These are phyloP conservation scores for Apus apus DNA, from an alignment of 2,113 vertebrate species.

Conservation along the genomic window DNA sequence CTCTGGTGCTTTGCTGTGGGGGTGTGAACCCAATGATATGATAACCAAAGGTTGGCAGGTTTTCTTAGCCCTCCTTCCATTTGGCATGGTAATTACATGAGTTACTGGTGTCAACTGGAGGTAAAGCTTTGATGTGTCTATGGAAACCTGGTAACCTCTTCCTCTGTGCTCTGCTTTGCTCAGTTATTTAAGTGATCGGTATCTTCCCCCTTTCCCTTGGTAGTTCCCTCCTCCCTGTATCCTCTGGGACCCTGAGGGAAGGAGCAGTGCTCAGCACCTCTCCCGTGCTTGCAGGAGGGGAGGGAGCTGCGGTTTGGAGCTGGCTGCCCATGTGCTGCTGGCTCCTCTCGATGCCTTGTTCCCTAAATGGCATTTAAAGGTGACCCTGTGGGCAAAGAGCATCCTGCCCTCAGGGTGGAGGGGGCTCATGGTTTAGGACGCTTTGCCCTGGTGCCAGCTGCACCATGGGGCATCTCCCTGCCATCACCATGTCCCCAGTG, in stretches of 20 bases:
- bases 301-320: neutral
- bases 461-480: accelerated
- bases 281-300: neutral
- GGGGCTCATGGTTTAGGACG: neutral
- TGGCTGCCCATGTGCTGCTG: neutral
- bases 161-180: neutral
- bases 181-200: neutral
- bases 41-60: slow-evolving; percentile 32
- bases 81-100: neutral
- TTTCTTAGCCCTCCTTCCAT: neutral
- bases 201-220: slow-evolving; percentile 19
- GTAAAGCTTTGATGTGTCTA: slow-evolving; percentile 49
- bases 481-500: accelerated
- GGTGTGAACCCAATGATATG: neutral
- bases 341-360: neutral
- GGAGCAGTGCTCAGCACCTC: neutral
- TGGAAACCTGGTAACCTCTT: slow-evolving; percentile 23
- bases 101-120: slow-evolving; percentile 47
- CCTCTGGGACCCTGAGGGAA: accelerated
- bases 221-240: neutral
- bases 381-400: neutral
- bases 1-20: accelerated
- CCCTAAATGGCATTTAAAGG: neutral
- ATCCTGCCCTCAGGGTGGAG: neutral
- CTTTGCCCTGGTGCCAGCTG: neutral